Conservation (phyloP, 1,140 invertebrate genomes). For the Lamellibrachia luymesi region DNA sequence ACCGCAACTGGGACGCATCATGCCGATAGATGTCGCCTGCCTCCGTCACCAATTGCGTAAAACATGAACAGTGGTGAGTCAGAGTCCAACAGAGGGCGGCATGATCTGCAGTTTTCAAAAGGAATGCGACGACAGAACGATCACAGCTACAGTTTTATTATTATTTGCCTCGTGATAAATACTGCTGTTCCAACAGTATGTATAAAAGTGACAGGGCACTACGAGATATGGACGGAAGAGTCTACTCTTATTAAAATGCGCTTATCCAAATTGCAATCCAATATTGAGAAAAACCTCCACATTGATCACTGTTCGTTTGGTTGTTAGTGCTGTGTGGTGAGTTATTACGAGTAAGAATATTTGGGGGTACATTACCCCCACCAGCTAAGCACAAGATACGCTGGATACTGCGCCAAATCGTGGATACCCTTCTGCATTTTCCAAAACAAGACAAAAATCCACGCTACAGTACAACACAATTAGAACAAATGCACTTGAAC, state of each 20-base stretch:
- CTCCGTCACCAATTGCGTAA: background rate
- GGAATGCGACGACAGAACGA: background rate
- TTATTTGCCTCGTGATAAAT: background rate
- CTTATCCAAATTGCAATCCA: background rate
- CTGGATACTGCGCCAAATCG: too few species aligned
- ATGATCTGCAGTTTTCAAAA: background rate
- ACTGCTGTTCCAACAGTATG: background rate
- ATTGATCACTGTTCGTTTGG: background rate
- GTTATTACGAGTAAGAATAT: too few species aligned
- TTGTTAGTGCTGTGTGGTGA: background rate
- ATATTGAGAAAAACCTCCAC: background rate
- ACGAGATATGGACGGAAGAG: background rate
- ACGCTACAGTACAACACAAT: too few species aligned
- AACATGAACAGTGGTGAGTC: background rate
- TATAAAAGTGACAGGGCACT: background rate
- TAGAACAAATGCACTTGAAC: too few species aligned
- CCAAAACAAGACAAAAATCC: too few species aligned
- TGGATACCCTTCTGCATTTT: too few species aligned
- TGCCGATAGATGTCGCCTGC: background rate
- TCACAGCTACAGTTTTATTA: background rate
- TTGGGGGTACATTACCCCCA: too few species aligned
- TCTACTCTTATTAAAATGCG: background rate
- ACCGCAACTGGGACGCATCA: background rate
- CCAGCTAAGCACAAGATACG: too few species aligned
- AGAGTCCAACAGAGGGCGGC: background rate